A percentile compares a stretch with the other conserved stretches of the same genome.
Conservation (phyloP, 64 coral and sea anemone species). For the Acropora tenuis region DNA sequence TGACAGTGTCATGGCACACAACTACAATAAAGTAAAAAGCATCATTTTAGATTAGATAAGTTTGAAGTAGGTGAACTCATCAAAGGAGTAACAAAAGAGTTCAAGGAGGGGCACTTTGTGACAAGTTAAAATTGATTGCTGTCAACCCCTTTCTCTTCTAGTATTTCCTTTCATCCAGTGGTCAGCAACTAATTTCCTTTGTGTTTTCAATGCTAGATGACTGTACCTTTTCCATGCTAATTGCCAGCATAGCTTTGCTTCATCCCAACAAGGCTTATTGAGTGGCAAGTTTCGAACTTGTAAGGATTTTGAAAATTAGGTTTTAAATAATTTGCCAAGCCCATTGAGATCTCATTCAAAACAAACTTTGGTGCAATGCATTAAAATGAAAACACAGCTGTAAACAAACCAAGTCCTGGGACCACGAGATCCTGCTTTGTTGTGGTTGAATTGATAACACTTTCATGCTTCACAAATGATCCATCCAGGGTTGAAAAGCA, state of each 20-base stretch:
- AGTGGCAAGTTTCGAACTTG: no score
- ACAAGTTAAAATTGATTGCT: no score
- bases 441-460: constrained; percentile 55
- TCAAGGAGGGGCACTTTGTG: no score
- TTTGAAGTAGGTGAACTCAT: neutral
- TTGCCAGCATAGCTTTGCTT: no score
- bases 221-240: no score
- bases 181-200: no score
- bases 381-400: neutral
- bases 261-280: no score
- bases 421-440: constrained; percentile 55
- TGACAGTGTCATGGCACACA: constrained; percentile 77
- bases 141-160: no score
- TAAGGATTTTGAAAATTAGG: neutral
- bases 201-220: no score
- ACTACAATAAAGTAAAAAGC: constrained; percentile 32
- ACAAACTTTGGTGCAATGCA: neutral
- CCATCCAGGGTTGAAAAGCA: constrained; percentile 93
- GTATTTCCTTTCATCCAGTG: no score
- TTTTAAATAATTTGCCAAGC: neutral
- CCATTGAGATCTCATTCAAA: neutral
- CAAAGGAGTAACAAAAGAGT: neutral
- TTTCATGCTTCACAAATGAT: constrained; percentile 41
- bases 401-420: constrained; percentile 60
- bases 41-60: no score